Conservation (phyloP, 64 coral and sea anemone species). For the Montipora capricornis region DNA sequence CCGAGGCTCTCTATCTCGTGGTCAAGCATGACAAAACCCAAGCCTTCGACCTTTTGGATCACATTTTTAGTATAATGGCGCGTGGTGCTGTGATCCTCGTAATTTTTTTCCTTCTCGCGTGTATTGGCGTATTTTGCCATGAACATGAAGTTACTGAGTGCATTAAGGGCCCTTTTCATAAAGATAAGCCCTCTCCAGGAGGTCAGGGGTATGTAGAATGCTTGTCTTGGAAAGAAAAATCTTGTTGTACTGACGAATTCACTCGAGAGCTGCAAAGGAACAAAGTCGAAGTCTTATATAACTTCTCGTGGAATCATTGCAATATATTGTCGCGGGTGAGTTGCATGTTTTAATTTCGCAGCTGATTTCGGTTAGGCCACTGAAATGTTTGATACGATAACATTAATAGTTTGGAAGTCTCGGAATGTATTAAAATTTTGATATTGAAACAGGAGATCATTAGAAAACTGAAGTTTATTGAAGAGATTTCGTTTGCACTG, state of each 20-base stretch:
- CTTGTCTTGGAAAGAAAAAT: conserved; percentile 68
- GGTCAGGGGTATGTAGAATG: conserved; percentile 72
- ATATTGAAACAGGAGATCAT: too few species aligned
- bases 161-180: conserved; percentile 66
- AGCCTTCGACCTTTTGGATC: too few species aligned
- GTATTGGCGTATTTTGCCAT: not conserved
- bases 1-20: too few species aligned
- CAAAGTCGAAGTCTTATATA: conserved; percentile 59
- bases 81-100: not conserved
- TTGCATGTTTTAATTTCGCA: not conserved
- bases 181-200: conserved; percentile 65
- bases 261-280: conserved; percentile 59
- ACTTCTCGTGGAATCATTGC: conserved; percentile 85
- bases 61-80: conserved; percentile 1
- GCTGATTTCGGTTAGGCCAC: too few species aligned
- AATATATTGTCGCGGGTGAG: conserved; percentile 57
- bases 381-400: too few species aligned
- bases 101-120: not conserved
- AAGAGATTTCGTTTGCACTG: too few species aligned
- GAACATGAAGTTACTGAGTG: conserved; percentile 40
- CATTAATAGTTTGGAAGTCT: too few species aligned
- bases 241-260: conserved; percentile 85
- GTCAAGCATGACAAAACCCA: too few species aligned
- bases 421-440: too few species aligned
- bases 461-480: too few species aligned